Evolutionary conservation across 2,797 vertebrate species (phyloP), one percentile per base, ranked within the genome.

Genomic region (Microctenopoma stevenorrisi): DNA sequence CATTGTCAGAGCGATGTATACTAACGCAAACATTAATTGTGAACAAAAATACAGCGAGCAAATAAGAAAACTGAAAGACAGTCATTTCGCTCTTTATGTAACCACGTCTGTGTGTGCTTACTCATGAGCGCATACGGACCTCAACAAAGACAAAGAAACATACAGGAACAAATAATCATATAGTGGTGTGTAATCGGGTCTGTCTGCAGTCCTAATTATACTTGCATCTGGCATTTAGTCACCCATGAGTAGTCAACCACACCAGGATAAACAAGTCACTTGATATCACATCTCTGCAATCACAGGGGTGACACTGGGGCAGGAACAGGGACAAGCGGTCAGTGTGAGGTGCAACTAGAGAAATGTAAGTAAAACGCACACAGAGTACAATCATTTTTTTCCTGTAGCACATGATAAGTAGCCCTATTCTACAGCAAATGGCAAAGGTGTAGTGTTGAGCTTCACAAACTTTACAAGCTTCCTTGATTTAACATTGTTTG

Each of bases 161-260:
- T 18, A 28, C 43, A 53, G 37, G 61, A 76, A 52, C 49, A 52
- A 72, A 84, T 65, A 64, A 69, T 66, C 72, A 70, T 72, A 68
- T 37, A 61, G 69, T 8, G 1, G 46, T 80, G 76, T 86, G 68
- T 79, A 82, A 88, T 87, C 85, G 72, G 60, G 77, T 83, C 82
- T 76, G 76, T 83, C 70, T 77, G 70, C 71, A 38, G 73, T 67
- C 78, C 66, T 84, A 81, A 88, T 89, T 85, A 84, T 60, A 58
- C 63, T 81, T 47, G 0, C 72, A 82, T 83, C 76, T 86, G 78
- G 72, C 80, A 61, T 88, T 87, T 81, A 88, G 86, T 88, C 76
- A 86, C 66, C 49, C 83, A 71, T 83, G 88, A 81, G 70, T 77
- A 67, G 79, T 69, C 85, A 83, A 81, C 71, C 86, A 70, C 72